A percentile compares a stretch with the other conserved stretches of the same genome.
Conservation (phyloP, 2,888 invertebrate genomes). For the Leptinotarsa tumamoca region DNA sequence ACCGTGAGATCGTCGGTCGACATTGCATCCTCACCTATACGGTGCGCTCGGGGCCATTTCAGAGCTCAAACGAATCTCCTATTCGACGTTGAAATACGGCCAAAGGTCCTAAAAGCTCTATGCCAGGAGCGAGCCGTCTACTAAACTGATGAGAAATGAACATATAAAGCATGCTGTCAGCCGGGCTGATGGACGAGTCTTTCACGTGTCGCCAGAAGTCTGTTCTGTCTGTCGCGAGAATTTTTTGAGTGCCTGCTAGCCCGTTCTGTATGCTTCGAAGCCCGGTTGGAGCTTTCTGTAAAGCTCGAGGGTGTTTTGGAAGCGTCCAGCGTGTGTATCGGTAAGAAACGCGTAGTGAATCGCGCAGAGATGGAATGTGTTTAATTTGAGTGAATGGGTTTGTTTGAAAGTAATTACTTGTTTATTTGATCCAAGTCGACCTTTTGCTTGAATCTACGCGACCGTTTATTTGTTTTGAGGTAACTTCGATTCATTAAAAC, state of each 20-base stretch:
- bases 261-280: conserved; percentile 19
- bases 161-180: conserved; percentile 66
- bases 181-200: conserved; percentile 60
- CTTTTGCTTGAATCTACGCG: too few relatives aligned
- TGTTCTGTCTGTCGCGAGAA: conserved; percentile 52
- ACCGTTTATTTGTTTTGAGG: too few relatives aligned
- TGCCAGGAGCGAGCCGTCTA: conserved; percentile 58
- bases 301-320: background rate
- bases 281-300: conserved; percentile 20
- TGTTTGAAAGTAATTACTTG: too few relatives aligned
- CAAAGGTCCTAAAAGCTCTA: conserved; percentile 61
- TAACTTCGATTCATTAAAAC: too few relatives aligned
- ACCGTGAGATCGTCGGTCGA: conserved; percentile 44
- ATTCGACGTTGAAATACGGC: conserved; percentile 36
- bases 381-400: too few relatives aligned
- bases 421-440: too few relatives aligned
- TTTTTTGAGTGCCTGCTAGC: conserved; percentile 30
- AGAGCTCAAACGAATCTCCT: conserved; percentile 53
- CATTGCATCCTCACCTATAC: conserved; percentile 61
- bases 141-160: conserved; percentile 68
- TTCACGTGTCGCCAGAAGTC: conserved; percentile 58
- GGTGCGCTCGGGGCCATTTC: conserved; percentile 62
- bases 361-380: background rate
- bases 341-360: background rate
- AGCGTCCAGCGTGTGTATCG: background rate